Conservation (phyloP, 2,797 vertebrate species). For the Morelia viridis region DNA sequence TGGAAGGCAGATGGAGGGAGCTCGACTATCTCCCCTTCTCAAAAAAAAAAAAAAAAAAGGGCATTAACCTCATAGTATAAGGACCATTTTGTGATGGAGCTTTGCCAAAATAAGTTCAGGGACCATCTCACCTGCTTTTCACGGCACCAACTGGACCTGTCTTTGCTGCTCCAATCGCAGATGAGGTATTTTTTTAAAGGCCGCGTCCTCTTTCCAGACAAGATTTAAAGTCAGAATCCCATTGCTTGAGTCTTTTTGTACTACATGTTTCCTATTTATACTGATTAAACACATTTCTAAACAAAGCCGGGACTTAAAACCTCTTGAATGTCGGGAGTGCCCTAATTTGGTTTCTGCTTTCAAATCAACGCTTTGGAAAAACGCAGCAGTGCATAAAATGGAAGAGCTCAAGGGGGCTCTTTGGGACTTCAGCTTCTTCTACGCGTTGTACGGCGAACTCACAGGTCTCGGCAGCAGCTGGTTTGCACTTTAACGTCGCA, state of each 20-base stretch:
- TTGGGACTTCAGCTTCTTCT: too few species aligned
- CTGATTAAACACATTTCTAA: conserved; percentile 79
- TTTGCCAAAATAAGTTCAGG: conserved; percentile 51
- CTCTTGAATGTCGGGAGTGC: not conserved
- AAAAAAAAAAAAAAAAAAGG: not conserved
- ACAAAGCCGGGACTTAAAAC: not conserved
- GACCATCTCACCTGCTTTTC: conserved; percentile 59
- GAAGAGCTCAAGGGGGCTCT: too few species aligned
- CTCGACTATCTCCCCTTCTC: not conserved
- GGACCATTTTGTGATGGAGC: conserved; percentile 41
- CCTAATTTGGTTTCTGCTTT: not conserved
- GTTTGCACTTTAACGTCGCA: not conserved
- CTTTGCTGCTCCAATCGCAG: not conserved
- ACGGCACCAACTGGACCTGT: conserved; percentile 46
- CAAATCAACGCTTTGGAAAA: too few species aligned
- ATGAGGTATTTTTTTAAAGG: not conserved
- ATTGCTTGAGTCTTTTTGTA: conserved; percentile 72
- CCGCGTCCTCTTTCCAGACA: conserved; percentile 36
- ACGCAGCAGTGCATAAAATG: not conserved
- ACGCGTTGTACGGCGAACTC: not conserved
- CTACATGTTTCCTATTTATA: conserved; percentile 79
- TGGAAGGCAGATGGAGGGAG: conserved; percentile 36
- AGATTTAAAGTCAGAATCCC: conserved; percentile 58
- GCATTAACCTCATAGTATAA: conserved; percentile 39
- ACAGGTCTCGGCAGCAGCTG: not conserved